Conservation (phyloP, 2,113 vertebrate species). For the Anarhynchus alexandrinus region DNA sequence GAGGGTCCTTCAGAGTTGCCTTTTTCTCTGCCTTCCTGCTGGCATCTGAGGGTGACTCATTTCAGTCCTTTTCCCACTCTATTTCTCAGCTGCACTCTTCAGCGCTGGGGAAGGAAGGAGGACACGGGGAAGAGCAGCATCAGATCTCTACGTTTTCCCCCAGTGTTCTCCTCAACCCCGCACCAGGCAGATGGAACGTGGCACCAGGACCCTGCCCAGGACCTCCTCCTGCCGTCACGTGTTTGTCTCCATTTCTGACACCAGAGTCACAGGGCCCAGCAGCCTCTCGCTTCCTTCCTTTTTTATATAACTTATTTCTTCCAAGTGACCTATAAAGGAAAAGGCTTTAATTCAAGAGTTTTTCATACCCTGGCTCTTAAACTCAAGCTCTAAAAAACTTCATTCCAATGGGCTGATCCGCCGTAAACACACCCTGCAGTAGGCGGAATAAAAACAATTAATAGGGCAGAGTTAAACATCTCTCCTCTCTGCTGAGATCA, state of each 20-base stretch:
- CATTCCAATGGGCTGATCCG: not conserved
- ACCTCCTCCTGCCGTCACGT: not conserved
- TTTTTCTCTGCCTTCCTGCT: not conserved
- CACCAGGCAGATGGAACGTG: fast-evolving
- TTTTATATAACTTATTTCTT: not conserved
- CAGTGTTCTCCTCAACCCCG: not conserved
- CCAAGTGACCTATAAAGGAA: not conserved
- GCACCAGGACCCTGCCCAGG: not conserved
- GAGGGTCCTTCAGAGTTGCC: fast-evolving
- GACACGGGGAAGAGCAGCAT: not conserved
- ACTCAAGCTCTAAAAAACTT: not conserved
- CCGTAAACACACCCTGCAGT: not conserved
- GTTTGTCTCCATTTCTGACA: not conserved
- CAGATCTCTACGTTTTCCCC: not conserved
- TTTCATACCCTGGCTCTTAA: not conserved
- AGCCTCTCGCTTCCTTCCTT: not conserved
- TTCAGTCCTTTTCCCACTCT: not conserved
- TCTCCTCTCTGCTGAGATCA: fast-evolving
- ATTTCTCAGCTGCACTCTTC: not conserved
- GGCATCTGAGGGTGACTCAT: not conserved
- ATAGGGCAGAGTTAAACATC: not conserved
- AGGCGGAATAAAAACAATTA: fast-evolving
- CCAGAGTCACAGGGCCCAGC: too few relatives aligned
- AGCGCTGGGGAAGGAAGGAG: not conserved
- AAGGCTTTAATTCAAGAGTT: not conserved